A percentile compares a stretch with the other conserved stretches of the same genome.
These are phyloP conservation scores for Urosaurus nigricauda DNA, from an alignment of 2,797 vertebrate genomes.

Conservation along the genomic window DNA sequence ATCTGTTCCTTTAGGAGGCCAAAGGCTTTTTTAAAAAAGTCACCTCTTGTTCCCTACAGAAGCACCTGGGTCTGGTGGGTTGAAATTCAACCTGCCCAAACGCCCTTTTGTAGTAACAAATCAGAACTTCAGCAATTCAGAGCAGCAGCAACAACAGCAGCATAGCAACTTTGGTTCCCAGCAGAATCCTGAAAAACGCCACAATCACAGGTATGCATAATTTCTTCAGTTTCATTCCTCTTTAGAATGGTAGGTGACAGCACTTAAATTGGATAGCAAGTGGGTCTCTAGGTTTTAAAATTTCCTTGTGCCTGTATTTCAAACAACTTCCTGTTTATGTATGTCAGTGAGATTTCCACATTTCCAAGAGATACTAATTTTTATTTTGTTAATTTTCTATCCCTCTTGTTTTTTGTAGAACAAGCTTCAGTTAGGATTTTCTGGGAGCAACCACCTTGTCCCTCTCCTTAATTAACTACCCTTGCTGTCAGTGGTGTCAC, in stretches of 20 bases:
- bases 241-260: background rate
- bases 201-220: conserved; percentile 81
- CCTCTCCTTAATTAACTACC: background rate
- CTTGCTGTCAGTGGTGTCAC: too few relatives aligned
- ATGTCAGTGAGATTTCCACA: background rate
- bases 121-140: conserved; percentile 81
- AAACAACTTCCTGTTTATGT: too few relatives aligned
- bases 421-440: background rate
- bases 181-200: conserved; percentile 81
- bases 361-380: background rate
- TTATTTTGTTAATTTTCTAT: background rate
- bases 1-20: background rate
- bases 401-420: background rate
- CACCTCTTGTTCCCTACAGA: conserved; percentile 75
- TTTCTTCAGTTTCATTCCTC: too few relatives aligned
- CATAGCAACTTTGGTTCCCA: conserved; percentile 70
- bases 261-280: background rate
- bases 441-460: background rate
- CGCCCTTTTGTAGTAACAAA: conserved; percentile 85
- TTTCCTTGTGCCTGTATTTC: background rate
- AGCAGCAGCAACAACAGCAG: conserved; percentile 80
- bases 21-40: background rate
- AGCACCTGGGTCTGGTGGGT: conserved; percentile 84
- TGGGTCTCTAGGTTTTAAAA: background rate
- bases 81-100: conserved; percentile 94